Percentiles rank a stretch among this genome's conserved stretches.
Evolutionary conservation across 2,797 vertebrate genomes (phyloP).

Genomic region (Odontamblyopus lacepedii): DNA sequence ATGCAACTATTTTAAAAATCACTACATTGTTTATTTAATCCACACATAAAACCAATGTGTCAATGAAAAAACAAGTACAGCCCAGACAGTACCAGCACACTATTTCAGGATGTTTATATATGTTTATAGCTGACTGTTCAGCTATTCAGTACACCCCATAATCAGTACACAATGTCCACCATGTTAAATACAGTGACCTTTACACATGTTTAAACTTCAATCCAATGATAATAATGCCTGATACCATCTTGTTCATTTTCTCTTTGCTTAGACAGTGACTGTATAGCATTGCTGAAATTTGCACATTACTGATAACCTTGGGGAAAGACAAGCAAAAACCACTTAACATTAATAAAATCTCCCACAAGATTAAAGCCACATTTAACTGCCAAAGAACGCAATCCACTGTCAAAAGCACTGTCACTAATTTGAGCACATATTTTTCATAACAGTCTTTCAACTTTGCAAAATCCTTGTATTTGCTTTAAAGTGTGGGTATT

Average conservation of each 20-base stretch:
- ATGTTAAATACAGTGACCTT: not conserved
- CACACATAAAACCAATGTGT: no score
- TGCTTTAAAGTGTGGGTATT: constrained; percentile 21
- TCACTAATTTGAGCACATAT: constrained; percentile 23
- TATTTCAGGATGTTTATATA: no score
- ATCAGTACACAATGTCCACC: not conserved
- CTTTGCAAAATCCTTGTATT: constrained; percentile 12
- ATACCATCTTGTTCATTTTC: constrained; percentile 61
- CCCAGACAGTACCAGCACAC: no score
- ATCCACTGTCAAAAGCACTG: constrained; percentile 16
- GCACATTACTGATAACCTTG: constrained; percentile 64
- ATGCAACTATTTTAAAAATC: no score
- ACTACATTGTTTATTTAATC: no score
- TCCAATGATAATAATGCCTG: constrained; percentile 20
- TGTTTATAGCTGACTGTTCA: not conserved
- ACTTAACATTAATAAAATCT: constrained; percentile 54
- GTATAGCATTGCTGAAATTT: constrained; percentile 32
- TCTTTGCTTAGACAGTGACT: constrained; percentile 43
- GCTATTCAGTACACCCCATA: not conserved
- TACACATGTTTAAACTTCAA: constrained; percentile 41
- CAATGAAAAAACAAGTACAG: no score
- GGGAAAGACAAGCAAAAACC: constrained; percentile 46
- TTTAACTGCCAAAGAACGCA: constrained; percentile 28
- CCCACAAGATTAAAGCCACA: constrained; percentile 24
- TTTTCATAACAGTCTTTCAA: not conserved